Percentiles rank a stretch among this genome's conserved stretches.
Conservation (phyloP, 1,140 invertebrate species). For the Antheraea pernyi region DNA sequence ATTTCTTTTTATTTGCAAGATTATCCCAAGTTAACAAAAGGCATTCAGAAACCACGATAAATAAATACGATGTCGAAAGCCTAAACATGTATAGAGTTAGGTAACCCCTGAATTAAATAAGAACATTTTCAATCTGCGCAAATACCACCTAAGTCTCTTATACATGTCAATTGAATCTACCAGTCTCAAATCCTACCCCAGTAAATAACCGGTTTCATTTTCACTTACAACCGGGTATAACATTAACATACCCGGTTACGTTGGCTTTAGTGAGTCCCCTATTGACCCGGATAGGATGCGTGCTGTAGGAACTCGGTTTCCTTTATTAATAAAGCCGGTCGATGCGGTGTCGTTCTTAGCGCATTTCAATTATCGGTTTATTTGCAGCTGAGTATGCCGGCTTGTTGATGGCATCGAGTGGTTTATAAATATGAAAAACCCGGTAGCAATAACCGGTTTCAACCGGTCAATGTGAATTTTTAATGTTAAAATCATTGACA, state of each 20-base stretch:
- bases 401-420: not conserved
- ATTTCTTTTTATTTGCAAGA: not conserved
- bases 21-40: not conserved
- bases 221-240: constrained; percentile 19
- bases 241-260: constrained; percentile 18
- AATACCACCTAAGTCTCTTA: constrained; percentile 11
- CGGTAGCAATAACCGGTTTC: not conserved
- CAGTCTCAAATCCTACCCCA: constrained; percentile 10
- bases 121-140: constrained; percentile 4
- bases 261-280: constrained; percentile 13
- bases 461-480: too few relatives aligned
- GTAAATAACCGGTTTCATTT: constrained; percentile 20
- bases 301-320: constrained; percentile 9
- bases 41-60: not conserved
- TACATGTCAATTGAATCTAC: constrained; percentile 17
- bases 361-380: constrained; percentile 22
- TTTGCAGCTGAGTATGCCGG: constrained; percentile 4
- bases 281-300: constrained; percentile 18
- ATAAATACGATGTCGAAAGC: not conserved
- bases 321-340: constrained; percentile 15
- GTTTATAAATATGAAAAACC: not conserved
- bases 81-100: not conserved
- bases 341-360: constrained; percentile 11
- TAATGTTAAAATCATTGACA: too few relatives aligned
- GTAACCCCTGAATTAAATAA: not conserved